Conservation (phyloP, 2,797 vertebrate genomes). For the Sebastes itinus region DNA sequence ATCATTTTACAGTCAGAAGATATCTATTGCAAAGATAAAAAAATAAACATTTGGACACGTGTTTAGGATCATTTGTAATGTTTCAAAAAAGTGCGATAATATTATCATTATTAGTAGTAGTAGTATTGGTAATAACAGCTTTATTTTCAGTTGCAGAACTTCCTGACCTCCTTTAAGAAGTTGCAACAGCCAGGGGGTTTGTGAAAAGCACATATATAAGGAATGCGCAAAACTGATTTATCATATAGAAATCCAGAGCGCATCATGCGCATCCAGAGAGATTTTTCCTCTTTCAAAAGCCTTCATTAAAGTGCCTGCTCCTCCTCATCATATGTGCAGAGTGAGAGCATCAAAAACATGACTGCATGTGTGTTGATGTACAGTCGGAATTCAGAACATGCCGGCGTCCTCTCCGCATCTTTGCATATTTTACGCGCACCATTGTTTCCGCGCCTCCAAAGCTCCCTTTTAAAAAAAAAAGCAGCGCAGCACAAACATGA, state of each 20-base stretch:
- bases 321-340: not conserved
- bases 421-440: slow-evolving; percentile 30
- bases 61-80: not conserved
- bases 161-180: not conserved
- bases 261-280: not conserved
- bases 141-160: not conserved
- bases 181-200: not conserved
- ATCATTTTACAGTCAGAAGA: not conserved
- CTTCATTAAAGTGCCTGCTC: not conserved
- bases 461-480: not conserved
- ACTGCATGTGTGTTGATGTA: not conserved
- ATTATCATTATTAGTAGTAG: too few species aligned
- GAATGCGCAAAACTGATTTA: not conserved
- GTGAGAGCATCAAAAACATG: not conserved
- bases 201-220: not conserved
- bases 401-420: not conserved
- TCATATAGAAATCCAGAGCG: not conserved
- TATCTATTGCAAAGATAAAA: not conserved
- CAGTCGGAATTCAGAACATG: not conserved
- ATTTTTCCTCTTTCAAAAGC: not conserved
- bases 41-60: not conserved
- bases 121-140: not conserved
- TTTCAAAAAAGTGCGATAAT: not conserved
- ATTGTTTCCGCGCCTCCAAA: slow-evolving; percentile 6
- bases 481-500: slow-evolving; percentile 8